Conservation (phyloP, 1,140 invertebrate species). For the Protaetia brevitarsis region DNA sequence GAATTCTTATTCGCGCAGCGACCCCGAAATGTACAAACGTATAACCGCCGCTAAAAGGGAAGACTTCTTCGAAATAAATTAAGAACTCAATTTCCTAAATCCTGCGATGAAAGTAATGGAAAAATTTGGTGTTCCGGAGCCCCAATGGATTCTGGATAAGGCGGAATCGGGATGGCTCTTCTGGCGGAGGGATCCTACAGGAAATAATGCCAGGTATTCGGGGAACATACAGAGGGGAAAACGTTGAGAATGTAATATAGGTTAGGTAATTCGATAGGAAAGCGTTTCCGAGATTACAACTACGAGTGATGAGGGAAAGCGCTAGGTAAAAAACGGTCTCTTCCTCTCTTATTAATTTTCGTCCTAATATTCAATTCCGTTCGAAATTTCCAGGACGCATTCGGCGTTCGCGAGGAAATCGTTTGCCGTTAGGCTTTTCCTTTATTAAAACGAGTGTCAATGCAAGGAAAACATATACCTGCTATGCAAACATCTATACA, state of each 20-base stretch:
- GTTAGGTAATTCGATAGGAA: slow-evolving; percentile 26
- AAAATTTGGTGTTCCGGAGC: slow-evolving; percentile 41
- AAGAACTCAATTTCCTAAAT: slow-evolving; percentile 14
- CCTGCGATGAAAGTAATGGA: slow-evolving; percentile 24
- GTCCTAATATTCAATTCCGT: not conserved
- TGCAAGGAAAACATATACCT: not conserved
- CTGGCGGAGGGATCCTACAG: slow-evolving; percentile 50
- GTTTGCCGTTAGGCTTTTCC: not conserved
- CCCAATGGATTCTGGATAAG: slow-evolving; percentile 53
- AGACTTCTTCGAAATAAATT: slow-evolving; percentile 11
- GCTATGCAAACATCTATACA: too few relatives aligned
- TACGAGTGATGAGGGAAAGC: not conserved
- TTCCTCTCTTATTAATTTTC: not conserved
- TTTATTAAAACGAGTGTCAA: not conserved
- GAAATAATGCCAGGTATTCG: slow-evolving; percentile 40
- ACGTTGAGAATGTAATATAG: slow-evolving; percentile 26
- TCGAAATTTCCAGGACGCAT: not conserved
- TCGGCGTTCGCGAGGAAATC: not conserved
- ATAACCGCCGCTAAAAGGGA: not conserved
- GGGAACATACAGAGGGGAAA: slow-evolving; percentile 5
- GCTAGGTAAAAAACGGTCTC: not conserved
- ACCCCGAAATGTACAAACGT: not conserved
- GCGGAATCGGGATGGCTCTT: slow-evolving; percentile 50
- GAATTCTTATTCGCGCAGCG: not conserved
- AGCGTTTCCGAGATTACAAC: slow-evolving; percentile 23